A percentile compares a stretch with the other conserved stretches of the same genome.
These are phyloP conservation scores for Perdita meconis DNA, from an alignment of 2,888 invertebrate species.

Conservation along the genomic window DNA sequence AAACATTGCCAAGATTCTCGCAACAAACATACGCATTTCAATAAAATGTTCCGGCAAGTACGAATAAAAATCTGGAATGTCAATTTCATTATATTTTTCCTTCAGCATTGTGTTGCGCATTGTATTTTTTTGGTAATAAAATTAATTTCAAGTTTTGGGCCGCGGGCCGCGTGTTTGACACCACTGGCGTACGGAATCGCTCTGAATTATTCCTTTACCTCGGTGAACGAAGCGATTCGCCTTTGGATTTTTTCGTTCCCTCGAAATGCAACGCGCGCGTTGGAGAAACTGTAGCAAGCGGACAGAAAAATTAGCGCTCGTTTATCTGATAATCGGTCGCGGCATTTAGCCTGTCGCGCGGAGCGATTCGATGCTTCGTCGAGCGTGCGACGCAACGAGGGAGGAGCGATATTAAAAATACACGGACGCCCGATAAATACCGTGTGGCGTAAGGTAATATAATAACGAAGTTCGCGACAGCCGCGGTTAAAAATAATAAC, in stretches of 20 bases:
- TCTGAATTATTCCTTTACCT: background rate
- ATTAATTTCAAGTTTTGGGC: no score
- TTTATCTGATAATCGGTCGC: conserved; percentile 38
- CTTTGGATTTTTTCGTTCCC: background rate
- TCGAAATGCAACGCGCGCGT: background rate
- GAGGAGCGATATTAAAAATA: conserved; percentile 44
- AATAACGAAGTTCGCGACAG: conserved; percentile 52
- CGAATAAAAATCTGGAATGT: conserved; percentile 8
- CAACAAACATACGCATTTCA: no score
- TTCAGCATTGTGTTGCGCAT: no score
- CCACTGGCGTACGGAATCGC: background rate
- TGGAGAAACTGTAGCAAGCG: no score
- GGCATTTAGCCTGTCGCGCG: conserved; percentile 29
- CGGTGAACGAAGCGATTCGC: no score
- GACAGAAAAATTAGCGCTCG: conserved; percentile 27
- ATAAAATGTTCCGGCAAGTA: no score
- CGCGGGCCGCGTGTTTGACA: no score
- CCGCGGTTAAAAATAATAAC: conserved; percentile 46
- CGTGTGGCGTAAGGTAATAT: conserved; percentile 37
- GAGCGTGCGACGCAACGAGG: conserved; percentile 11
- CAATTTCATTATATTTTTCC: background rate
- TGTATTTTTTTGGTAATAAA: no score
- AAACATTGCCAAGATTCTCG: no score
- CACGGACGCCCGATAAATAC: conserved; percentile 38
- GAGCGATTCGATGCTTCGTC: conserved; percentile 28